Base-by-base conservation (phyloP, 2,113 vertebrate species). In the Maccullochella peelii region DNA sequence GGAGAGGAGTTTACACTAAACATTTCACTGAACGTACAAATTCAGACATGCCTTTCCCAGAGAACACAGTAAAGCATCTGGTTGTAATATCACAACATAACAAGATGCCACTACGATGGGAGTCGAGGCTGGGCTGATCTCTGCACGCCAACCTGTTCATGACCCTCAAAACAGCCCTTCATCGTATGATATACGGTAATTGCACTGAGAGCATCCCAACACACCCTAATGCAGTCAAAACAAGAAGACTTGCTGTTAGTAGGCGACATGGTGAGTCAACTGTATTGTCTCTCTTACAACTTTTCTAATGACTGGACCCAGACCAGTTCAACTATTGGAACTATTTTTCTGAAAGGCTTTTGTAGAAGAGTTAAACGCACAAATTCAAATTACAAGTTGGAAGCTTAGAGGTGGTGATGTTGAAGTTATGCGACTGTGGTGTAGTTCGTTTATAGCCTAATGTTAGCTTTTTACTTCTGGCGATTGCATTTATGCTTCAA, bases 61-160 rank as follows among this genome's bases (percentile, higher is more conserved):
- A 49, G 8, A 77, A 57, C 30, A 69, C 44, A 33, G 61, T 25
- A 11, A 40, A 40, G 58, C 84, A 87, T 88, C 78, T 86, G 90
- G 85, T 91, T 71, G 73, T 59, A 57, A 85, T 83, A 86, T 82
- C 42, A 66, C 73, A 82, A 75, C 68, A 80, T 67, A 76, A 89
- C 42, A 87, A 84, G 62, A 80, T 40, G 77, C 70, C 72, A 62
- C 73, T 49, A 25, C 4, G 69, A 68, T 63, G 6, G 2, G 50
- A 77, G 87, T 87, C 78, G 73, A 80, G 33, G 66, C 30, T 18
- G 84, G 44, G 57, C 40, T 70, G 36, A 0, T 68, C 21, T 79
- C 67, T 69, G n/a, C 23, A 27, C 73, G 68, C 3, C n/a, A 67
- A 33, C 2, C 50, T 1, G 1, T 42, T 70, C 16, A 30, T 2